These are phyloP conservation scores for Oikopleura vanhoeffeni DNA, from an alignment of 23 tunicate species.

Conservation along the genomic window DNA sequence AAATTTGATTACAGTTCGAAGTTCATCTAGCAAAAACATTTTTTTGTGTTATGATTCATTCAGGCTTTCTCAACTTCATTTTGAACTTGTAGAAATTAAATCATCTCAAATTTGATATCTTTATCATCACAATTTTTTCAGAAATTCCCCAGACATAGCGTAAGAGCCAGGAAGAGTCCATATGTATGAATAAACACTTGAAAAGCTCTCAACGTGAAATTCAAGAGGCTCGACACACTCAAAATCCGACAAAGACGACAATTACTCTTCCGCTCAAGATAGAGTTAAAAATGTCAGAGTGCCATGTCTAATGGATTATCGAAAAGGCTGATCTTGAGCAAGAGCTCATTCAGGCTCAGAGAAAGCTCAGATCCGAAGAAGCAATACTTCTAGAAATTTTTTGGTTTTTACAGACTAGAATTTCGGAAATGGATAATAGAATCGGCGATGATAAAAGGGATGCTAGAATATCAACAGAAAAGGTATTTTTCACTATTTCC, in stretches of 20 bases:
- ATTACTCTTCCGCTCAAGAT: not conserved
- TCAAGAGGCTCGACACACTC: slow-evolving; percentile 9
- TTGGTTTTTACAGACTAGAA: not conserved
- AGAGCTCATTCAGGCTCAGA: not conserved
- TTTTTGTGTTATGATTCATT: too few species aligned
- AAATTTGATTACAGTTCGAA: too few species aligned
- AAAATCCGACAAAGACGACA: not conserved
- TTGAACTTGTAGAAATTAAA: not conserved
- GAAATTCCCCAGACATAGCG: not conserved
- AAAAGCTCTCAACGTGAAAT: not conserved
- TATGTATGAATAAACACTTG: not conserved
- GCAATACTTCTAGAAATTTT: not conserved
- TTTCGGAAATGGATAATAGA: not conserved
- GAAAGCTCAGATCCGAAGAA: not conserved
- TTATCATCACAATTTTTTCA: not conserved
- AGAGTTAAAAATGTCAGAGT: not conserved
- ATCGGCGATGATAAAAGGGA: not conserved
- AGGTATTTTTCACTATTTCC: too few species aligned
- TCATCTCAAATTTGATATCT: not conserved
- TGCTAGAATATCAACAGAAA: not conserved
- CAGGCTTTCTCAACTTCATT: not conserved
- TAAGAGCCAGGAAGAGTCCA: not conserved
- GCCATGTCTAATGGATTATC: not conserved
- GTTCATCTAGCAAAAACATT: too few species aligned
- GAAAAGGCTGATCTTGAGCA: not conserved